phyloP scores from a whole-genome alignment of 2,797 vertebrate genomes.

The Garrulus glandarius region DNA sequence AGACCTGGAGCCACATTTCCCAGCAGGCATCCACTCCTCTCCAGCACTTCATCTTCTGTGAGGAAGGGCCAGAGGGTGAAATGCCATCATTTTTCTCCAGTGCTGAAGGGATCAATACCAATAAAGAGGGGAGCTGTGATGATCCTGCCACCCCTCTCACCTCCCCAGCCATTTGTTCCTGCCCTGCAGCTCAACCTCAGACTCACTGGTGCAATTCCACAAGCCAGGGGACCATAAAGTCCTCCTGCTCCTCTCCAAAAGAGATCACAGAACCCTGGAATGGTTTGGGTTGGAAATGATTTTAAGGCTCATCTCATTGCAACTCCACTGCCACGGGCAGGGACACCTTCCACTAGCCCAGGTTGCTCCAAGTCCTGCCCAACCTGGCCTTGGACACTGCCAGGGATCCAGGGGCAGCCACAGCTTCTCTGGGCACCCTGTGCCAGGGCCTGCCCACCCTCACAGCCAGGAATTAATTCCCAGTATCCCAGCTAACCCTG shows the following conservation, averaged over 20 bases:
- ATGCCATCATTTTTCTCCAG: background rate
- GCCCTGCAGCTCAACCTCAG: background rate
- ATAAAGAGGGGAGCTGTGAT: background rate
- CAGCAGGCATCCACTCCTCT: background rate
- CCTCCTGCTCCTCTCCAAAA: background rate
- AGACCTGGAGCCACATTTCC: background rate
- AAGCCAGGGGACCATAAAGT: background rate
- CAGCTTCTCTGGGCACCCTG: background rate
- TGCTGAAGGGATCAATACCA: background rate
- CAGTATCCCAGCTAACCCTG: background rate
- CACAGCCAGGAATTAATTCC: background rate
- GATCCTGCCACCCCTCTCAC: background rate
- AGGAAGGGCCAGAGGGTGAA: background rate
- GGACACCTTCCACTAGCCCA: accelerated
- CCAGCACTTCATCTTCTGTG: background rate
- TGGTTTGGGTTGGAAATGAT: background rate
- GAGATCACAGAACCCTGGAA: background rate
- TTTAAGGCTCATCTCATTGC: background rate
- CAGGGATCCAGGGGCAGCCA: background rate
- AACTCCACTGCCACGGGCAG: accelerated
- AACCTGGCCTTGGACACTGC: background rate
- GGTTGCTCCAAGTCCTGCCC: accelerated
- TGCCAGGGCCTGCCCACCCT: accelerated
- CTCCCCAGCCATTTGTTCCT: background rate
- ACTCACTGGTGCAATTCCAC: background rate